These are phyloP conservation scores for Lophius piscatorius DNA, from an alignment of 2,113 vertebrate genomes.

Conservation along the genomic window DNA sequence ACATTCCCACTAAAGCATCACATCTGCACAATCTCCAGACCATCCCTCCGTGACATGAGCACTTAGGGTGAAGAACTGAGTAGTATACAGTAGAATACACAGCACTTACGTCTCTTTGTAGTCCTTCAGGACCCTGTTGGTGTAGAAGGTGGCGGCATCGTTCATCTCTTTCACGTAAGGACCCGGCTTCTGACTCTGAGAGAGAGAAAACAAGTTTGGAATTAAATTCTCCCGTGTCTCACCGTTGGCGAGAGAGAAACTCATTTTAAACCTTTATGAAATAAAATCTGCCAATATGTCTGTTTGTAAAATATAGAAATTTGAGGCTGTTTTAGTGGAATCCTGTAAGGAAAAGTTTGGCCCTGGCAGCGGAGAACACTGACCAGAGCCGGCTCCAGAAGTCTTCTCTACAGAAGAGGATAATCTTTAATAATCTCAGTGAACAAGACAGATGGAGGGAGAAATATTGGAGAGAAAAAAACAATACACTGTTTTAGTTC, in stretches of 20 bases:
- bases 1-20: not conserved
- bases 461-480: not conserved
- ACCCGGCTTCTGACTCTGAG: conserved; percentile 92
- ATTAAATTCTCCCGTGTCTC: not conserved
- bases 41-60: not conserved
- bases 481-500: too few species aligned
- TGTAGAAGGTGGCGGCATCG: conserved; percentile 97
- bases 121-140: conserved; percentile 98
- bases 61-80: not conserved
- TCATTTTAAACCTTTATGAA: too few species aligned
- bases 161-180: conserved; percentile 99
- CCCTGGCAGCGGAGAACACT: conserved; percentile 34
- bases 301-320: too few species aligned
- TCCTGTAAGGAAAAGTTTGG: too few species aligned
- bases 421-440: conserved; percentile 46
- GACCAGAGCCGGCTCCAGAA: conserved; percentile 25
- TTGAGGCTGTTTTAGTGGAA: too few species aligned
- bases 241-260: conserved; percentile 6
- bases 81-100: too few species aligned
- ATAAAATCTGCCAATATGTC: too few species aligned
- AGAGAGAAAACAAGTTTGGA: conserved; percentile 14
- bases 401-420: conserved; percentile 20
- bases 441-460: not conserved
- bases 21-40: not conserved
- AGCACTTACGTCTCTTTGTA: conserved; percentile 92